Base-by-base conservation (phyloP, 2,888 invertebrate species). In the Andrena flavipes region DNA sequence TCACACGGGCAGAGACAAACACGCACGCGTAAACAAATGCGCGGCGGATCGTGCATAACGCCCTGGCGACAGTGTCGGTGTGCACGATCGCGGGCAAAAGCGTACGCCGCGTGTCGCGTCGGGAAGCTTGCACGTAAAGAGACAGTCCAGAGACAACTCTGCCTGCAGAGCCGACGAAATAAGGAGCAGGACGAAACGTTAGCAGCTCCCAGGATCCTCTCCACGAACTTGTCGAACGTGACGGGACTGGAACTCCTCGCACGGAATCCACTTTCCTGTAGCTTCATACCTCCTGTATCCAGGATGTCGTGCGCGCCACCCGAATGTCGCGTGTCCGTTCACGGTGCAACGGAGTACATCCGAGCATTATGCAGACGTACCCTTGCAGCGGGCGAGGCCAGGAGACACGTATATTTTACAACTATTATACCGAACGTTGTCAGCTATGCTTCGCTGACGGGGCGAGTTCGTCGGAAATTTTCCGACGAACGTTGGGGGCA, bases 181-280 rank as follows among this genome's bases (percentile, higher is more conserved):
- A 81, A 88, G 76, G 76, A 79, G 67, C 67, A 10, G 54, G 67
- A 71, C 67, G 67, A 70, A 70, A 68, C 73, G 81, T 86, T 86
- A 79, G 76, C 74, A 62, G 69, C 77, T 35, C 62, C 63, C 60
- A 59, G 74, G 76, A 70, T 71, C 76, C 49, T 48, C 73, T 79
- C 49, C 35, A 49, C 51, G 62, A 72, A 86, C 68, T 82, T 69
- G 75, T 84, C 88, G 87, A 76, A 87, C 86, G 88, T 87, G 88
- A 88, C 80, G 62, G 33, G 87, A 87, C 84, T 85, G 35, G 10
- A 65, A 60, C 48, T 30, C n/a, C 64, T 4, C 63, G n/a, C 10
- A n/a, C 54, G 48, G 68, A 63, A 75, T 80, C 63, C 64, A 64
- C 86, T 72, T 69, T 20, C 60, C 16, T 30, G 56, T 59, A 64